A percentile compares a stretch with the other conserved stretches of the same genome.
Evolutionary conservation across 2,113 vertebrate species (phyloP).

Genomic region (Colius striatus): DNA sequence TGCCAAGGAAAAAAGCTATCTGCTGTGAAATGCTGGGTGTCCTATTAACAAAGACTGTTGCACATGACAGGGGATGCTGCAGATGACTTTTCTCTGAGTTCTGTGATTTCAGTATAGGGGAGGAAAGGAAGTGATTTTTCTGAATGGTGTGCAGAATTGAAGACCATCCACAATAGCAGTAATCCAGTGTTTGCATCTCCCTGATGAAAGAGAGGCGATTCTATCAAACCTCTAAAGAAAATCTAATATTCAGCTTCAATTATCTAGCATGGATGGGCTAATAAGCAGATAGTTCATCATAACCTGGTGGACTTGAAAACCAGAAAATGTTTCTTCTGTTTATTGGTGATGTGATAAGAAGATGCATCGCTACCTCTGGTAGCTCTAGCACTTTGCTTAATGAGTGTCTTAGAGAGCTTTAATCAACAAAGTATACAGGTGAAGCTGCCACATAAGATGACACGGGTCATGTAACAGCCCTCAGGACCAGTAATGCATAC

Average conservation of each 20-base stretch:
- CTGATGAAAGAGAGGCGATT: neutral
- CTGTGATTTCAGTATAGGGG: neutral
- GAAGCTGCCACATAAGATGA: neutral
- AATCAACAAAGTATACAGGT: neutral
- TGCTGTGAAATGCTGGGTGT: neutral
- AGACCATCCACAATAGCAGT: fast-evolving
- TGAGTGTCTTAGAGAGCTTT: neutral
- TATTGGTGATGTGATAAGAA: neutral
- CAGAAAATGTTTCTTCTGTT: neutral
- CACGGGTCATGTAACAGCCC: neutral
- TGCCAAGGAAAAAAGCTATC: neutral
- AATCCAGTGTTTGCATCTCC: neutral
- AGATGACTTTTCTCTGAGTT: neutral
- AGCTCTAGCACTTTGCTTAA: neutral
- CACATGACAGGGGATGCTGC: neutral
- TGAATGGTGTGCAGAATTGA: neutral
- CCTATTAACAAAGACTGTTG: neutral
- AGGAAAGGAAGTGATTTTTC: neutral
- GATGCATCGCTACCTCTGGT: neutral
- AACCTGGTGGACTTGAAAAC: neutral
- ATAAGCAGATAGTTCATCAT: neutral
- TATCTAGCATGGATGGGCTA: neutral
- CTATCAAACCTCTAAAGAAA: neutral
- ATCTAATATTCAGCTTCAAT: neutral
- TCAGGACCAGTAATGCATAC: neutral